A percentile compares a stretch with the other conserved stretches of the same genome.
Evolutionary conservation across 2,113 vertebrate genomes (phyloP).

Genomic region (pig (Sus scrofa)): DNA sequence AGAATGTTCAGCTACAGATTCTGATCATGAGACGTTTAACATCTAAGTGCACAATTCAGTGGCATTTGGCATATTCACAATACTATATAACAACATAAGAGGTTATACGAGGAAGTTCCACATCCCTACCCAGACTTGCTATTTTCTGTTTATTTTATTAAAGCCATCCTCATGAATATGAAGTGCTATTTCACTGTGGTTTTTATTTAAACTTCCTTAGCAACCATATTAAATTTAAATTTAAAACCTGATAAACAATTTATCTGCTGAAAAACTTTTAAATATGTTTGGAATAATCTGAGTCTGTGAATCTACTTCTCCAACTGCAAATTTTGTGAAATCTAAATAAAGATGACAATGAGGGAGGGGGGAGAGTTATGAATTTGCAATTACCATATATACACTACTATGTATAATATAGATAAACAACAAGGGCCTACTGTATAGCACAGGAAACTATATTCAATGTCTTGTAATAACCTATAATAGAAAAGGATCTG

Average conservation of each 20-base stretch:
- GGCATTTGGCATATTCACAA: background rate
- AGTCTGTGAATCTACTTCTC: background rate
- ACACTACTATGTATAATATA: background rate
- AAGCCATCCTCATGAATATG: slow-evolving; percentile 8
- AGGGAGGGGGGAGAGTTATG: background rate
- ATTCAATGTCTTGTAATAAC: background rate
- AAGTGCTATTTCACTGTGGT: background rate
- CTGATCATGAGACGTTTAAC: background rate
- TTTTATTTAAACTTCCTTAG: background rate
- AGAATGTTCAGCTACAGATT: background rate
- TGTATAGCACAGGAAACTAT: background rate
- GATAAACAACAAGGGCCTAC: background rate
- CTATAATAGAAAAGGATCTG: background rate
- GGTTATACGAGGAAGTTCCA: background rate
- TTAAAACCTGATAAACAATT: background rate
- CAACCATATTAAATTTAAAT: background rate
- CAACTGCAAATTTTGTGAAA: background rate
- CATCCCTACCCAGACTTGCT: background rate
- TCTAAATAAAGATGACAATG: background rate
- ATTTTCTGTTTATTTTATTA: slow-evolving; percentile 48
- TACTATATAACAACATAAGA: background rate
- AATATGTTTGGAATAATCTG: background rate
- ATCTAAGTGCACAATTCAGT: background rate
- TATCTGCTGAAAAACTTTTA: background rate
- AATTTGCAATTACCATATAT: background rate